These are phyloP conservation scores for Drosophila orosa DNA, from an alignment of 1,140 invertebrate species.

Conservation along the genomic window DNA sequence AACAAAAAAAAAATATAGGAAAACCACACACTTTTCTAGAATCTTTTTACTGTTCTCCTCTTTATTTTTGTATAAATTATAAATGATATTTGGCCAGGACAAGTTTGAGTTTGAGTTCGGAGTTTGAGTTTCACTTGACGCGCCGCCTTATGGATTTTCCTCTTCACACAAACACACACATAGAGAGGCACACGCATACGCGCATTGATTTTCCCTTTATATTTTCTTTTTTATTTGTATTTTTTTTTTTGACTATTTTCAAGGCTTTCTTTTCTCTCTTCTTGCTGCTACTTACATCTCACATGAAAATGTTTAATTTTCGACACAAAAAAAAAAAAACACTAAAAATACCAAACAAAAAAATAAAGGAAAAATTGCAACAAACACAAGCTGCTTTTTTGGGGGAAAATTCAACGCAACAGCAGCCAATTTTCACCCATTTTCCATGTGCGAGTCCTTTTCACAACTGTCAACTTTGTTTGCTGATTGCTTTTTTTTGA, in stretches of 20 bases:
- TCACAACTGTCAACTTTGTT: slow-evolving; percentile 29
- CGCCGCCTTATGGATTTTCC: slow-evolving; percentile 74
- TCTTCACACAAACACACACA: slow-evolving; percentile 19
- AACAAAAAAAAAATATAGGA: neutral
- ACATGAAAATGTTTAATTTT: slow-evolving; percentile 60
- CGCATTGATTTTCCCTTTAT: slow-evolving; percentile 73
- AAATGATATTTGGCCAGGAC: slow-evolving; percentile 44
- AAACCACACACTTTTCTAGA: slow-evolving; percentile 22
- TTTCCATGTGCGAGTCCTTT: slow-evolving; percentile 30
- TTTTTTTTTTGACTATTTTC: slow-evolving; percentile 48
- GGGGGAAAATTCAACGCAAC: slow-evolving; percentile 31
- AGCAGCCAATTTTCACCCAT: slow-evolving; percentile 15
- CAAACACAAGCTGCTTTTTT: slow-evolving; percentile 28
- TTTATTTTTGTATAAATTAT: slow-evolving; percentile 44
- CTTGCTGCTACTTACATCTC: slow-evolving; percentile 54
- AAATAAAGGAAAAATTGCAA: slow-evolving; percentile 15
- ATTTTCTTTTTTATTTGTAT: slow-evolving; percentile 24
- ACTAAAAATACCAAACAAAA: slow-evolving; percentile 67
- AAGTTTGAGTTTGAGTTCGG: slow-evolving; percentile 62
- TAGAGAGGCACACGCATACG: slow-evolving; percentile 39
- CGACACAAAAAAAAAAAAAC: slow-evolving; percentile 50
- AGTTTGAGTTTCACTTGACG: slow-evolving; percentile 52
- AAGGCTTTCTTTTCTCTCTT: slow-evolving; percentile 37
- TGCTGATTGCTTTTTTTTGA: slow-evolving; percentile 43
- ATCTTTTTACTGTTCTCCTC: no score